A percentile compares a stretch with the other conserved stretches of the same genome.
phyloP scores from a whole-genome alignment of 2,888 invertebrate genomes.

The Oxystoma pomonae region DNA sequence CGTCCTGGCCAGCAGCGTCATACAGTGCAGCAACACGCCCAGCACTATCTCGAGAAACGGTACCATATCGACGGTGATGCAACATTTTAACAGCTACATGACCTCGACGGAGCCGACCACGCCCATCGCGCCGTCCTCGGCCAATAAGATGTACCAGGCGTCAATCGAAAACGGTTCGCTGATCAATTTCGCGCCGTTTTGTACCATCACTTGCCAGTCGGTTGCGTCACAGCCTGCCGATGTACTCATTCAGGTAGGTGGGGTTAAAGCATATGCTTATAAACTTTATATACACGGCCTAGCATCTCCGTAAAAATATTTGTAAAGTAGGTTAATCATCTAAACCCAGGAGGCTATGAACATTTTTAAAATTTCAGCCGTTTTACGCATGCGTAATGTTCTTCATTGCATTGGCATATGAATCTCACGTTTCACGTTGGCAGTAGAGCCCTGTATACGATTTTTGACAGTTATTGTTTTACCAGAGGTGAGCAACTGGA shows the following conservation, averaged over 20 bases:
- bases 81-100: slow-evolving; percentile 54
- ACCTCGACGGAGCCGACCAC: slow-evolving; percentile 19
- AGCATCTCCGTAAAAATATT: too few relatives aligned
- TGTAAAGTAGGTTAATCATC: too few relatives aligned
- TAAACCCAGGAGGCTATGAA: too few relatives aligned
- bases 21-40: slow-evolving; percentile 67
- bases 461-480: too few relatives aligned
- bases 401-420: too few relatives aligned
- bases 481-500: too few relatives aligned
- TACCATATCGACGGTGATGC: slow-evolving; percentile 56
- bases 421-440: too few relatives aligned
- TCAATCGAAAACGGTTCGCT: slow-evolving; percentile 66
- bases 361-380: too few relatives aligned
- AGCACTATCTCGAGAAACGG: slow-evolving; percentile 57
- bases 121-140: slow-evolving; percentile 38
- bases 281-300: too few relatives aligned
- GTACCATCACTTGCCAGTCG: slow-evolving; percentile 52
- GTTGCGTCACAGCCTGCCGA: slow-evolving; percentile 82
- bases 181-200: slow-evolving; percentile 87
- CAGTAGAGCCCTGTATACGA: too few relatives aligned
- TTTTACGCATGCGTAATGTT: too few relatives aligned
- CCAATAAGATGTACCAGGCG: slow-evolving; percentile 44
- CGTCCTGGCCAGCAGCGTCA: slow-evolving; percentile 74
- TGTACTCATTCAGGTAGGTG: slow-evolving; percentile 71
- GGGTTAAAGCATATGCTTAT: too few relatives aligned